phyloP scores from a whole-genome alignment of 2,113 vertebrate species.

The Pungitius pungitius region DNA sequence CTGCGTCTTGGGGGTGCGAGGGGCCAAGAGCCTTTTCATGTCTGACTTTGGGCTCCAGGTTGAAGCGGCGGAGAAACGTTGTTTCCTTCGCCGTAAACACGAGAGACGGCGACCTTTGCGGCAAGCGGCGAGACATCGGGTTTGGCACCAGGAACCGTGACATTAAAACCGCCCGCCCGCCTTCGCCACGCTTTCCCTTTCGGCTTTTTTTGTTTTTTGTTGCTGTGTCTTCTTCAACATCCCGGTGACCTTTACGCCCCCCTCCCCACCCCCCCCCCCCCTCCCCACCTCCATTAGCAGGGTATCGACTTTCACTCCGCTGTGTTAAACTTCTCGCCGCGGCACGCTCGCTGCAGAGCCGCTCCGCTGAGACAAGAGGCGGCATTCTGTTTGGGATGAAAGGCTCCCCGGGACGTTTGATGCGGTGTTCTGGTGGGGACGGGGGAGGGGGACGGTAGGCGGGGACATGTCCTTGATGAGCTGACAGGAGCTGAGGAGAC shows the following conservation, averaged over 20 bases:
- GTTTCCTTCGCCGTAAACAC: too few relatives aligned
- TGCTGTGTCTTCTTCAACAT: slow-evolving; percentile 45
- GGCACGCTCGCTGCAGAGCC: slow-evolving; percentile 31
- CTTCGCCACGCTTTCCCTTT: slow-evolving; percentile 32
- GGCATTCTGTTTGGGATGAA: slow-evolving; percentile 66
- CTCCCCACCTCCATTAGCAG: slow-evolving; percentile 44
- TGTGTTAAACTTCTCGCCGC: slow-evolving; percentile 53
- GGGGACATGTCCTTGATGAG: slow-evolving; percentile 60
- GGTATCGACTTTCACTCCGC: slow-evolving; percentile 61
- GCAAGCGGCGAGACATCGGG: slow-evolving; percentile 56
- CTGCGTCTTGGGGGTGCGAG: too few relatives aligned
- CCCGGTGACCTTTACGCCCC: slow-evolving; percentile 63
- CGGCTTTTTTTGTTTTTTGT: not conserved
- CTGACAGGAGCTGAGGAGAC: slow-evolving; percentile 68
- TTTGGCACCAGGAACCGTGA: slow-evolving; percentile 57
- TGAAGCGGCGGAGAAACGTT: too few relatives aligned
- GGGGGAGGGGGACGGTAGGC: slow-evolving; percentile 49
- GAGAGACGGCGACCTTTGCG: slow-evolving; percentile 56
- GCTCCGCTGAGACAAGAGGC: slow-evolving; percentile 46
- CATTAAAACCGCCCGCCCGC: slow-evolving; percentile 58
- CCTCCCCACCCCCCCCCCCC: not conserved
- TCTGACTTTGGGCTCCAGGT: too few relatives aligned
- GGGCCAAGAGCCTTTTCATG: too few relatives aligned
- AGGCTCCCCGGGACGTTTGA: slow-evolving; percentile 70
- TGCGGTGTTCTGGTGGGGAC: slow-evolving; percentile 57